Evolutionary conservation across 2,888 invertebrate species (phyloP).

Genomic region (Tinea trinotella): DNA sequence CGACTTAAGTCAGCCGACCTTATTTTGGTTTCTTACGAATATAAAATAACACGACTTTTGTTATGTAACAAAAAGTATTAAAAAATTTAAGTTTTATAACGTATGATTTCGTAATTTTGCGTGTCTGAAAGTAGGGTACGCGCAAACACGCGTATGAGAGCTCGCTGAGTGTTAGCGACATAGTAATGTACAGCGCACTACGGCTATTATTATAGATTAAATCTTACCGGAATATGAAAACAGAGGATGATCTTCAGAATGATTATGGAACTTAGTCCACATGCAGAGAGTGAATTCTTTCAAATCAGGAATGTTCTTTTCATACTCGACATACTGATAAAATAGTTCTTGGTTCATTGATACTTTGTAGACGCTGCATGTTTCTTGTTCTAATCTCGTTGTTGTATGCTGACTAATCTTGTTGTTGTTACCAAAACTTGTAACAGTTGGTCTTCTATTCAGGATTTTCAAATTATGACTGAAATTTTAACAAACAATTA

Average conservation of each 20-base stretch:
- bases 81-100: conserved; percentile 5
- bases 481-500: conserved; percentile 24
- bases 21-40: not conserved
- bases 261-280: conserved; percentile 88
- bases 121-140: conserved; percentile 28
- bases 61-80: conserved; percentile 13
- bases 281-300: conserved; percentile 88
- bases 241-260: conserved; percentile 85
- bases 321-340: conserved; percentile 82
- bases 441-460: conserved; percentile 39
- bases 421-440: conserved; percentile 27
- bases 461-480: conserved; percentile 48
- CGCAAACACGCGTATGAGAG: conserved; percentile 21
- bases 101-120: conserved; percentile 21
- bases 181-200: not conserved
- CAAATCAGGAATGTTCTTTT: conserved; percentile 78
- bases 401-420: conserved; percentile 33
- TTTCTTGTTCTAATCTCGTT: conserved; percentile 48
- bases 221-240: conserved; percentile 85
- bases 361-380: conserved; percentile 79
- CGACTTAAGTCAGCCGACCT: not conserved
- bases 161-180: not conserved
- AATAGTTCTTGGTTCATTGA: conserved; percentile 78
- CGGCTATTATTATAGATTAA: not conserved
- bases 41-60: not conserved